Conservation (phyloP, 2,113 vertebrate genomes). For the Syngnathus typhle region DNA sequence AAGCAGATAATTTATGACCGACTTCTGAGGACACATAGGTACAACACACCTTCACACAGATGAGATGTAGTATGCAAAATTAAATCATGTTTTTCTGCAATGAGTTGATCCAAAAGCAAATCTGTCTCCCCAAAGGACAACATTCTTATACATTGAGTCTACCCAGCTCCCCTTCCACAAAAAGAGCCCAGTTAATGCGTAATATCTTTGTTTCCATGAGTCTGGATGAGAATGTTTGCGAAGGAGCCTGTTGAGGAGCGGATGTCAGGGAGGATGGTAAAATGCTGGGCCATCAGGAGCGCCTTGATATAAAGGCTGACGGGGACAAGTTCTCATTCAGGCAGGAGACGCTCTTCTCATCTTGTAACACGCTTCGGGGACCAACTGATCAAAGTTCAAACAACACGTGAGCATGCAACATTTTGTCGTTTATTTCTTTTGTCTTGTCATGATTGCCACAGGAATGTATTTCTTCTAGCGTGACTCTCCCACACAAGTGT, state of each 20-base stretch:
- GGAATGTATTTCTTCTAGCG: conserved; percentile 23
- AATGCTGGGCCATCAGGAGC: conserved; percentile 33
- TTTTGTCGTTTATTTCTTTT: conserved; percentile 5
- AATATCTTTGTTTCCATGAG: conserved; percentile 57
- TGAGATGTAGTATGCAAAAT: background rate
- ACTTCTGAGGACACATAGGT: conserved; percentile 9
- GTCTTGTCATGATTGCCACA: conserved; percentile 6
- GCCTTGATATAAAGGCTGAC: conserved; percentile 58
- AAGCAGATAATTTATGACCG: conserved; percentile 47
- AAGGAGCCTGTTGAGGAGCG: conserved; percentile 45
- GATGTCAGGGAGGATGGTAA: conserved; percentile 59
- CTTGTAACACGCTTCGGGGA: conserved; percentile 30
- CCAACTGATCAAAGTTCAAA: conserved; percentile 29
- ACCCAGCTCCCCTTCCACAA: conserved; percentile 11
- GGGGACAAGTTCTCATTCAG: conserved; percentile 35
- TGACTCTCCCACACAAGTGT: conserved; percentile 7
- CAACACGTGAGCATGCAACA: conserved; percentile 45
- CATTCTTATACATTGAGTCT: background rate
- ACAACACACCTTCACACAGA: background rate
- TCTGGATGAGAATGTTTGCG: conserved; percentile 26
- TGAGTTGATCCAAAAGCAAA: background rate
- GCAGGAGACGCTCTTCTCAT: conserved; percentile 37
- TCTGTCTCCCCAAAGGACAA: conserved; percentile 3
- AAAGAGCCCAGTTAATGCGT: conserved; percentile 37
- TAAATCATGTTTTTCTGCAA: background rate